These are phyloP conservation scores for Papilio machaon DNA, from an alignment of 1,140 invertebrate genomes.

Conservation along the genomic window DNA sequence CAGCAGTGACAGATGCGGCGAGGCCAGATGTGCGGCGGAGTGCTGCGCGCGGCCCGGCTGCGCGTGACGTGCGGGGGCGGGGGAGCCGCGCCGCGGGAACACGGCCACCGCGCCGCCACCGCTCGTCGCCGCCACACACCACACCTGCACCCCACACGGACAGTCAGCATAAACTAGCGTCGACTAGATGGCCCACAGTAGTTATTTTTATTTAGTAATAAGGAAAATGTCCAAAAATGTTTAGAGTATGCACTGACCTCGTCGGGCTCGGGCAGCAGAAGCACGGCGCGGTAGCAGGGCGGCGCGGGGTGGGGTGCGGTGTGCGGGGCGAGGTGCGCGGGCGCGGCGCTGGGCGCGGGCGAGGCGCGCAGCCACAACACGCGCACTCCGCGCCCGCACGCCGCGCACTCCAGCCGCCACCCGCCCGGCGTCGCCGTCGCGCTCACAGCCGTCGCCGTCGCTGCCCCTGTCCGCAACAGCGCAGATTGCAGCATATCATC, in stretches of 20 bases:
- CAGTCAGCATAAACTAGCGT: too few species aligned
- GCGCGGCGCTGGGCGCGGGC: slow-evolving; percentile 47
- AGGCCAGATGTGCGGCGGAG: slow-evolving; percentile 30
- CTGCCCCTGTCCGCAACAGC: slow-evolving; percentile 52
- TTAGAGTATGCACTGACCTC: slow-evolving; percentile 41
- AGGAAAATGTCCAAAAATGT: too few species aligned
- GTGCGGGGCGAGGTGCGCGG: slow-evolving; percentile 56
- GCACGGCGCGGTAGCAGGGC: slow-evolving; percentile 66
- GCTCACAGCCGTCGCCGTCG: slow-evolving; percentile 63
- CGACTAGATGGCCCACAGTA: too few species aligned
- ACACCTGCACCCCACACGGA: slow-evolving; percentile 43
- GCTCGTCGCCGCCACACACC: slow-evolving; percentile 62
- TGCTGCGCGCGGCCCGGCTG: slow-evolving; percentile 55
- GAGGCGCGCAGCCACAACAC: slow-evolving; percentile 60
- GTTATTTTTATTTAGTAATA: too few species aligned
- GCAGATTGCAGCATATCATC: not conserved
- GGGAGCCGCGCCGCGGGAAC: slow-evolving; percentile 62
- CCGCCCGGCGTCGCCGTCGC: slow-evolving; percentile 54
- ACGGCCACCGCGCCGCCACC: slow-evolving; percentile 63
- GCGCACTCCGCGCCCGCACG: slow-evolving; percentile 65
- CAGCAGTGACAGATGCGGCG: not conserved
- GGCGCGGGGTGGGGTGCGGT: slow-evolving; percentile 60
- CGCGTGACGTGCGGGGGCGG: slow-evolving; percentile 61
- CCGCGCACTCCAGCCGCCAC: slow-evolving; percentile 71
- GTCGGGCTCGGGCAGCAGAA: slow-evolving; percentile 62